Percentiles rank a stretch among this genome's conserved stretches.
Evolutionary conservation across 2,113 vertebrate species (phyloP).

Genomic region (Thunnus thynnus): DNA sequence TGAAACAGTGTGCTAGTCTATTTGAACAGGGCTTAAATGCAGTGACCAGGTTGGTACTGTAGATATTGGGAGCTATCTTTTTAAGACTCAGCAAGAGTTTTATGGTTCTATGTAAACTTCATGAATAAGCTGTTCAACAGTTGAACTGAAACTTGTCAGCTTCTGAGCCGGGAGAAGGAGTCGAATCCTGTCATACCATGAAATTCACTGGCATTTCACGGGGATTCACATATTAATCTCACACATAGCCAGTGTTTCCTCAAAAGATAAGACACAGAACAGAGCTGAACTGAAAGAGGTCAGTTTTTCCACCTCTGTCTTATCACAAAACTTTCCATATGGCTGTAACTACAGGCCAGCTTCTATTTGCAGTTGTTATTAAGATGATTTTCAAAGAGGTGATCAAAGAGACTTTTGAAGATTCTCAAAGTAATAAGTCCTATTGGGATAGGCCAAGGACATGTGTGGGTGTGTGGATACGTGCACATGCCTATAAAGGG

Average conservation of each 20-base stretch:
- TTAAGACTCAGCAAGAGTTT: background rate
- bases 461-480: background rate
- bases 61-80: background rate
- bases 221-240: conserved; percentile 10
- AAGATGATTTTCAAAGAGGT: conserved; percentile 59
- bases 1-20: background rate
- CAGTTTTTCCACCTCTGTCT: conserved; percentile 1
- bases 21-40: background rate
- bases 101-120: background rate
- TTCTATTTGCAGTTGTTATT: conserved; percentile 44
- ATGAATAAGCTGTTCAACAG: background rate
- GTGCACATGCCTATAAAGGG: background rate
- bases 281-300: background rate
- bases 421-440: conserved; percentile 46
- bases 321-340: conserved; percentile 40
- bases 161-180: background rate
- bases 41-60: background rate
- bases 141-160: background rate
- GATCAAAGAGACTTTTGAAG: conserved; percentile 78
- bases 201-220: background rate
- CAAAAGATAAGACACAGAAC: conserved; percentile 19
- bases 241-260: conserved; percentile 19
- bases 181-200: background rate
- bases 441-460: conserved; percentile 47
- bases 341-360: conserved; percentile 30